phyloP scores from a whole-genome alignment of 92 coral and sea anemone genomes.

The Porites evermanni region DNA sequence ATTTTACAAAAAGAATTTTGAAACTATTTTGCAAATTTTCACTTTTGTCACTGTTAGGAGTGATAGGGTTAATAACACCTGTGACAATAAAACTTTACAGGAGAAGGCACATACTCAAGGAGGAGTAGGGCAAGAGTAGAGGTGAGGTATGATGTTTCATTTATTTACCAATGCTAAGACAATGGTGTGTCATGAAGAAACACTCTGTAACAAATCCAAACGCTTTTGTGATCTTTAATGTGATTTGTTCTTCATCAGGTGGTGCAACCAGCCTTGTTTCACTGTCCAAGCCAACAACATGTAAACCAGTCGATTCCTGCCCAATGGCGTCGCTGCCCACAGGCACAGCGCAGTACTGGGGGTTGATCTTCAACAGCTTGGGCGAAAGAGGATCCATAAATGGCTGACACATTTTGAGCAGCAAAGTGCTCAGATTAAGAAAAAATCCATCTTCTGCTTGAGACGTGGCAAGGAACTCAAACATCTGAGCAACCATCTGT shows the following conservation, averaged over 20 bases:
- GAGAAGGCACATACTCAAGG: no score
- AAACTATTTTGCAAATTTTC: no score
- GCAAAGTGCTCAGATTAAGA: conserved; percentile 85
- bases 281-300: conserved; percentile 81
- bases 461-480: conserved; percentile 73
- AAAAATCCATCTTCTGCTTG: conserved; percentile 96
- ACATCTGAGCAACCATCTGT: conserved; percentile 77
- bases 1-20: no score
- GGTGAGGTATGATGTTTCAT: not conserved
- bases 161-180: conserved; percentile 88
- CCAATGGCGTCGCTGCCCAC: conserved; percentile 60
- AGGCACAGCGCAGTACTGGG: conserved; percentile 83
- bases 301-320: conserved; percentile 66
- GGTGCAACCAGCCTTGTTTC: conserved; percentile 86
- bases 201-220: conserved; percentile 98
- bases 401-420: conserved; percentile 85
- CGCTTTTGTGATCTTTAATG: conserved; percentile 56
- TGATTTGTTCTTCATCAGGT: conserved; percentile 64
- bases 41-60: no score
- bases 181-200: conserved; percentile 93
- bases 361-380: conserved; percentile 86
- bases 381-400: conserved; percentile 84
- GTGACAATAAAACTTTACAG: no score
- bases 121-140: no score
- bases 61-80: no score